Base-by-base conservation (phyloP, 2,888 invertebrate species). In the Brachyptera putata region DNA sequence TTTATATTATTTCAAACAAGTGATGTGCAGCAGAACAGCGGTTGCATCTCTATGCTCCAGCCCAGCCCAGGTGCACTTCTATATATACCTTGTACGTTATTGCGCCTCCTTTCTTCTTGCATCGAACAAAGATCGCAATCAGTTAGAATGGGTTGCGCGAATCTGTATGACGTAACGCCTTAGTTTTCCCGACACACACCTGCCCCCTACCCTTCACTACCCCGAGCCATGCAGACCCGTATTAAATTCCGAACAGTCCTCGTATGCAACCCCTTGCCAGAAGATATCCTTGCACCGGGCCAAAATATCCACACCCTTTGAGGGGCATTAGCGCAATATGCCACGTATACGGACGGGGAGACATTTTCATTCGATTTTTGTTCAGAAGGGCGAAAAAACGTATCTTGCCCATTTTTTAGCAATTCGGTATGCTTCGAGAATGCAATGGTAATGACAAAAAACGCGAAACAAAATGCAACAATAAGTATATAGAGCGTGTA, bases 1-100 rank as follows among this genome's bases (percentile, higher is more conserved):
- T 53, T 53, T 53, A n/a, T 53, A 53, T 53, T 53, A 53, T 53
- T 53, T 53, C 34, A 53, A 53, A 34, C 53, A 53, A 53, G 53
- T 53, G 34, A 16, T 16, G 3, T 50, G 18, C 30, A 30, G 2
- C 30, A 7, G 16, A 21, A 11, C 11, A 43, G 18, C 18, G 43
- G 34, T 53, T 53, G 13, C 21, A 22, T 46, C 24, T 34, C 53
- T 50, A 30, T 50, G 18, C 26, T 50, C 16, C 34, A 30, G 30
- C 11, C 5, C 21, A 46, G 21, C 21, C 24, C 21, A 24, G 46
- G 41, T 41, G 41, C 41, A 41, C 16, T 21, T 16, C 18, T 41
- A 16, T 41, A 46, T 21, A 21, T 24, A 46, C 46, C 21, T 22
- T 46, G 9, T 4, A 21, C 22, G 46, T 22, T n/a, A 11, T 30